These are phyloP conservation scores for Typhlomys cinereus DNA, from an alignment of 2,113 vertebrate genomes.

Conservation along the genomic window DNA sequence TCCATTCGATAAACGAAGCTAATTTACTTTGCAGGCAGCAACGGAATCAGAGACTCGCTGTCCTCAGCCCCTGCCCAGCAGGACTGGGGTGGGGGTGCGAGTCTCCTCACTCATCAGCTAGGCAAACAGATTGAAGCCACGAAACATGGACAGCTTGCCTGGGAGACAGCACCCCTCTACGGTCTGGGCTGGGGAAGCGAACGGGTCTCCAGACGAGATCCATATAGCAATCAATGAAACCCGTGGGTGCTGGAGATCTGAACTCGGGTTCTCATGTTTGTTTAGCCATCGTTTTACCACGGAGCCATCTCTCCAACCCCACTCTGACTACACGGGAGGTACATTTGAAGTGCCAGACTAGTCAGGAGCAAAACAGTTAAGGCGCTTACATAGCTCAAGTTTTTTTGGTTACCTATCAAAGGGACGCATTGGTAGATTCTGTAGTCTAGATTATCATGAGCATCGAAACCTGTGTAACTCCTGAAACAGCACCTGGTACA, in stretches of 20 bases:
- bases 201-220: neutral
- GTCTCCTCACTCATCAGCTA: neutral
- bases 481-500: neutral
- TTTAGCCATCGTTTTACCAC: neutral
- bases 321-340: neutral
- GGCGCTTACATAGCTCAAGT: neutral
- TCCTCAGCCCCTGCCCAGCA: neutral
- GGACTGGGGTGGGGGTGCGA: neutral
- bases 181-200: neutral
- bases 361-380: neutral
- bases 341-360: neutral
- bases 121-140: neutral
- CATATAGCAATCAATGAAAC: neutral
- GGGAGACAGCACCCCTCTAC: neutral
- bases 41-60: conserved; percentile 48
- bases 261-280: neutral
- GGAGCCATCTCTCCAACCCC: neutral
- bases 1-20: conserved; percentile 72
- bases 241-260: neutral
- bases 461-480: neutral
- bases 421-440: neutral
- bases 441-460: neutral
- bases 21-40: conserved; percentile 72
- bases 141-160: neutral
- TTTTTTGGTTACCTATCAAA: neutral